Percentiles rank a stretch among this genome's conserved stretches.
Evolutionary conservation across 2,797 vertebrate genomes (phyloP).

Genomic region (Periparus ater): DNA sequence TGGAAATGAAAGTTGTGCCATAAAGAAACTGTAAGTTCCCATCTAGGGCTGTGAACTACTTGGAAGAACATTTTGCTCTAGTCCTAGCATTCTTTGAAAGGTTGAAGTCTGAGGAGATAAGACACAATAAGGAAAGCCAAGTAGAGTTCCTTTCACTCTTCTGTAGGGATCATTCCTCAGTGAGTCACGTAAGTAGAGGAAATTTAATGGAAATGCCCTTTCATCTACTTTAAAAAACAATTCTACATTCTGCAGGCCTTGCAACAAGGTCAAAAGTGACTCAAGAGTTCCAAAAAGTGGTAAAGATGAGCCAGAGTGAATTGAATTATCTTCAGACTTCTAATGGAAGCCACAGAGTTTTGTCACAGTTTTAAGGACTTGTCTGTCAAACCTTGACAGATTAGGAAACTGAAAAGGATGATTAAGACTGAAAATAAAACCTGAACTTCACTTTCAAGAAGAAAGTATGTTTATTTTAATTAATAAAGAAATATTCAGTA

Average conservation of each 20-base stretch:
- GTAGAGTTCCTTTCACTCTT: background rate
- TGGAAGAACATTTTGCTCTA: background rate
- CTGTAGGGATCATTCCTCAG: background rate
- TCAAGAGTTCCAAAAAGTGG: background rate
- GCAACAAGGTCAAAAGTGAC: background rate
- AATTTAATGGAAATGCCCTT: background rate
- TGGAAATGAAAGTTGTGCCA: background rate
- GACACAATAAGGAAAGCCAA: background rate
- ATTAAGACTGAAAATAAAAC: background rate
- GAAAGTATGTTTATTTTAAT: background rate
- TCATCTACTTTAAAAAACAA: background rate
- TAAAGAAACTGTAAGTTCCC: background rate
- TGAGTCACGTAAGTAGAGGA: background rate
- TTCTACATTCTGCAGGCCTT: background rate
- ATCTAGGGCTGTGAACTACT: background rate
- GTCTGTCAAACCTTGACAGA: background rate
- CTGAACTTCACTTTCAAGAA: background rate
- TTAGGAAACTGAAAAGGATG: background rate
- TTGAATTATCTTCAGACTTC: background rate
- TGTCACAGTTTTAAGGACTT: background rate
- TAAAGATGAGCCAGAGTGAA: background rate
- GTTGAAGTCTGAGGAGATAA: background rate
- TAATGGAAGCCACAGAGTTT: background rate
- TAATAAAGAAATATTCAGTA: background rate
- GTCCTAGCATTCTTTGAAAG: background rate